These are phyloP conservation scores for Dryobotodes eremita DNA, from an alignment of 2,888 invertebrate species.

Conservation along the genomic window DNA sequence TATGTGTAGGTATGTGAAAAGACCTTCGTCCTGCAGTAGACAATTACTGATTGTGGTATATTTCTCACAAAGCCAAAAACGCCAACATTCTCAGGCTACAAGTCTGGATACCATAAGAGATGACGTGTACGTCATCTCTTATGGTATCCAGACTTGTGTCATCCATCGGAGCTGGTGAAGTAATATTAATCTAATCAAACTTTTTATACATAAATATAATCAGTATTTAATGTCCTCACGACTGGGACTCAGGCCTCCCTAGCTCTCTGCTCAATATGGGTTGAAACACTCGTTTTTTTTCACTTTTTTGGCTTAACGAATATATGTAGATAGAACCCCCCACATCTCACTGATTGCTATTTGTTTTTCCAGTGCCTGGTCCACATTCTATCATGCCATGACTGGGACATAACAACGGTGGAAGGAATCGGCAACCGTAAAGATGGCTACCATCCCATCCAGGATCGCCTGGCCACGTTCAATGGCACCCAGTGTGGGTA, in stretches of 20 bases:
- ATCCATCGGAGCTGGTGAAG: background rate
- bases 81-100: no score
- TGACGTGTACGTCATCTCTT: no score
- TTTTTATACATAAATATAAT: background rate
- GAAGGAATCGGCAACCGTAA: conserved; percentile 93
- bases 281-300: background rate
- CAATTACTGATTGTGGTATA: no score
- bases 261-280: background rate
- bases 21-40: no score
- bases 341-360: background rate
- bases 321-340: background rate
- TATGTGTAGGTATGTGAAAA: no score
- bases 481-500: conserved; percentile 94
- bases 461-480: conserved; percentile 91
- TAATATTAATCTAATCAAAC: background rate
- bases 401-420: conserved; percentile 93
- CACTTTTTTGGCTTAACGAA: background rate
- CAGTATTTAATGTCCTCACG: background rate
- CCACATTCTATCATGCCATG: conserved; percentile 91
- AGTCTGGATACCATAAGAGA: no score
- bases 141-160: no score
- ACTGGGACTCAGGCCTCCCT: background rate
- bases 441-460: conserved; percentile 92
- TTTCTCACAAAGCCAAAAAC: no score
- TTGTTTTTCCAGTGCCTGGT: conserved; percentile 90